Conservation (phyloP, 2,797 vertebrate genomes). For the Gephyroberyx darwinii region DNA sequence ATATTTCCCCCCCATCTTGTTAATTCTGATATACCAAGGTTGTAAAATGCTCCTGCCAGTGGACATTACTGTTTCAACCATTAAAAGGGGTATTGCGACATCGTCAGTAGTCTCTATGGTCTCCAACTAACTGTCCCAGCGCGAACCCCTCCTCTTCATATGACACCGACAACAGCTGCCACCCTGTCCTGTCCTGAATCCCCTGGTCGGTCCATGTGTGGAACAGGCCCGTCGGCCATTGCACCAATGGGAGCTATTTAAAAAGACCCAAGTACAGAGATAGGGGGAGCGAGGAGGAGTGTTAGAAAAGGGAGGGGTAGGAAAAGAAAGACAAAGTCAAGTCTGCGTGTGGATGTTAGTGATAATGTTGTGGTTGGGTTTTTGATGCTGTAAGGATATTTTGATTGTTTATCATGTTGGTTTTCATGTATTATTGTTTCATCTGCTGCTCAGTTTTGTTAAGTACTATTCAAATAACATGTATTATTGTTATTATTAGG, state of each 20-base stretch:
- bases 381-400: too few relatives aligned
- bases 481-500: too few relatives aligned
- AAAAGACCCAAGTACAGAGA: slow-evolving; percentile 51
- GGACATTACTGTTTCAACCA: slow-evolving; percentile 33
- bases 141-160: slow-evolving; percentile 53
- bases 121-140: slow-evolving; percentile 17
- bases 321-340: not conserved
- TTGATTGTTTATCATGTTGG: too few relatives aligned
- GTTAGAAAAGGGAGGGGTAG: not conserved
- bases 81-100: slow-evolving; percentile 53
- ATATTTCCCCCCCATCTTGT: not conserved
- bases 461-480: not conserved
- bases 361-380: not conserved
- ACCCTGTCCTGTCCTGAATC: slow-evolving; percentile 14
- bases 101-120: slow-evolving; percentile 26
- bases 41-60: not conserved
- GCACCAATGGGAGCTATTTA: slow-evolving; percentile 67
- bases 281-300: slow-evolving; percentile 10
- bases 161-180: slow-evolving; percentile 78
- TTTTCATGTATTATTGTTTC: too few relatives aligned
- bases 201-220: slow-evolving; percentile 59
- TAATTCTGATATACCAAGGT: not conserved
- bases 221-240: slow-evolving; percentile 19
- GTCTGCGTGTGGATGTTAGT: slow-evolving; percentile 16
- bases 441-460: not conserved